phyloP scores from a whole-genome alignment of 1,140 invertebrate species.

The Zophobas atratus region DNA sequence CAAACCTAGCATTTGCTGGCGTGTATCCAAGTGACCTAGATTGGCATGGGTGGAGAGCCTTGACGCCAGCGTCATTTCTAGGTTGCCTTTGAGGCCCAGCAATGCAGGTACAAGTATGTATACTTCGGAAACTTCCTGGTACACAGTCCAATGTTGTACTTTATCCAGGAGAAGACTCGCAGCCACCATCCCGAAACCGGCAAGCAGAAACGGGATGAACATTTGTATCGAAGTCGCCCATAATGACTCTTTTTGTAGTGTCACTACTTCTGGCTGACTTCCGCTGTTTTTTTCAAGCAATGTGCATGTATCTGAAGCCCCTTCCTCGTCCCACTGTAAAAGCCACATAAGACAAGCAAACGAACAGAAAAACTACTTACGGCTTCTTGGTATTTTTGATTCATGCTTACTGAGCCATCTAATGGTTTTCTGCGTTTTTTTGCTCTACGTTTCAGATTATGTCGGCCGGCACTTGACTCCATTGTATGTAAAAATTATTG shows the following conservation, averaged over 20 bases:
- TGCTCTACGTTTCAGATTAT: conserved; percentile 23
- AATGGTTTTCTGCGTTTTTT: background rate
- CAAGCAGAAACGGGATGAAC: conserved; percentile 90
- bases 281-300: conserved; percentile 46
- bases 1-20: conserved; percentile 79
- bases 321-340: conserved; percentile 46
- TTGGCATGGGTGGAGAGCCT: conserved; percentile 93
- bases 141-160: conserved; percentile 93
- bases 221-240: conserved; percentile 86
- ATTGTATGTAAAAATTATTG: conserved; percentile 17
- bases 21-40: conserved; percentile 82
- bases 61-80: conserved; percentile 98
- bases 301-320: conserved; percentile 52
- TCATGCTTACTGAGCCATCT: conserved; percentile 35
- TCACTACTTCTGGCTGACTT: conserved; percentile 29
- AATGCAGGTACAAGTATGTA: conserved; percentile 95
- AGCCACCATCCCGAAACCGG: conserved; percentile 93
- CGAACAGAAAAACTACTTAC: conserved; percentile 29
- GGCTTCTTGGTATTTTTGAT: conserved; percentile 24
- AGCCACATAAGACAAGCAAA: background rate
- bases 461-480: background rate
- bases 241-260: conserved; percentile 67
- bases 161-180: conserved; percentile 88
- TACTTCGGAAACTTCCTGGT: conserved; percentile 87
- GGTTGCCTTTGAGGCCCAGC: conserved; percentile 95